Percentiles rank a stretch among this genome's conserved stretches.
Conservation (phyloP, 2,797 vertebrate genomes). For the Cossypha niveicapilla region DNA sequence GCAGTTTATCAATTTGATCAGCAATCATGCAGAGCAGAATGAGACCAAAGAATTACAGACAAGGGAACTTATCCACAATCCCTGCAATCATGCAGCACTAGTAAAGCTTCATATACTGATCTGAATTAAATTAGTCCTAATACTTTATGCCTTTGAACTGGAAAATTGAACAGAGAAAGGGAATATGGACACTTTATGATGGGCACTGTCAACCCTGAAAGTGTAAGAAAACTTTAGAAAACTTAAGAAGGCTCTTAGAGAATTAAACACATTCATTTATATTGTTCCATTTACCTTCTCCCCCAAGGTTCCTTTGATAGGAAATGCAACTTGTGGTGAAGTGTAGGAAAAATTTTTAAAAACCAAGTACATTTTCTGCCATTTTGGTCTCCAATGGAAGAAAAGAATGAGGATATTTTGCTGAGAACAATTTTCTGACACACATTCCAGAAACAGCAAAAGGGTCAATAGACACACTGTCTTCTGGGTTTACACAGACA, state of each 20-base stretch:
- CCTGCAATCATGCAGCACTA: neutral
- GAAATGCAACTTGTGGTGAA: neutral
- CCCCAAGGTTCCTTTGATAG: fast-evolving
- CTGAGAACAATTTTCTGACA: conserved; percentile 26
- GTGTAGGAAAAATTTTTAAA: neutral
- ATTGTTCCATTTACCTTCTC: neutral
- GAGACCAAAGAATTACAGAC: neutral
- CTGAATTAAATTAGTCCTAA: neutral
- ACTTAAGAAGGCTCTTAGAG: neutral
- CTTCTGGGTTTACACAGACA: conserved; percentile 59
- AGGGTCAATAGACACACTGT: conserved; percentile 51
- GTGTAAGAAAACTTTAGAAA: neutral
- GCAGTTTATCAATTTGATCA: neutral
- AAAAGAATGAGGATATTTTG: conserved; percentile 17
- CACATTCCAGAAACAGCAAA: conserved; percentile 54
- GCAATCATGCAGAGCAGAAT: neutral
- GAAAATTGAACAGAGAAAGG: neutral
- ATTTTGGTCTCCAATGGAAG: neutral
- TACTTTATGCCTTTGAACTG: neutral
- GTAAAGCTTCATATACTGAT: neutral
- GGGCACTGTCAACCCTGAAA: neutral
- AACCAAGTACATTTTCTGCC: neutral
- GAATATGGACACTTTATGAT: neutral
- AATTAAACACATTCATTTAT: neutral
- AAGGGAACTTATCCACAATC: neutral